These are phyloP conservation scores for Drosophila cognata DNA, from an alignment of 2,888 invertebrate species.

Conservation along the genomic window DNA sequence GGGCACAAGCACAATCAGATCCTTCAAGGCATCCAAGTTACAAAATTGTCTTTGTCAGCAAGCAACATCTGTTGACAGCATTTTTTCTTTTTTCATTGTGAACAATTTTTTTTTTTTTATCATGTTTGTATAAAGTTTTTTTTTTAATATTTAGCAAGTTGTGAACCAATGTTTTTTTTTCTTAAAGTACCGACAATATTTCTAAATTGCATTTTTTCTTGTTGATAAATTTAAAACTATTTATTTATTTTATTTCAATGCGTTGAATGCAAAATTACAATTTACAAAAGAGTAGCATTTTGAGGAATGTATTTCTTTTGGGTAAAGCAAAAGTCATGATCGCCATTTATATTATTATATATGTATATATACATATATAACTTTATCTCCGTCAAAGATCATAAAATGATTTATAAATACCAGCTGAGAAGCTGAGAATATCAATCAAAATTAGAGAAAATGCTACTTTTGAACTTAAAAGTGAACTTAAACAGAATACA, in stretches of 20 bases:
- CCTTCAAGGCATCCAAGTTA: slow-evolving; percentile 1
- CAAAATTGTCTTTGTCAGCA: slow-evolving; percentile 17
- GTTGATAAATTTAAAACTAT: too few species aligned
- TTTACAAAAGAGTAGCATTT: too few species aligned
- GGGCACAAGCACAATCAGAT: slow-evolving; percentile 22
- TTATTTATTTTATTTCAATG: not conserved
- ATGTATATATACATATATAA: not conserved
- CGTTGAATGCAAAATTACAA: not conserved
- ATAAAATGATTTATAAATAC: slow-evolving; percentile 1
- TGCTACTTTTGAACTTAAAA: slow-evolving; percentile 5
- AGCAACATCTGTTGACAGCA: not conserved
- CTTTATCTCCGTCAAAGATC: slow-evolving; percentile 25
- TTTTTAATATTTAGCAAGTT: not conserved
- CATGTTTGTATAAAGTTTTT: not conserved
- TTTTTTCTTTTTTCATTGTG: too few species aligned
- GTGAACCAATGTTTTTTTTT: not conserved
- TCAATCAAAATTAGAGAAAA: slow-evolving; percentile 20
- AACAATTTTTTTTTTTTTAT: not conserved
- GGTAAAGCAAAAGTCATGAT: not conserved
- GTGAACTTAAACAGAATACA: not conserved
- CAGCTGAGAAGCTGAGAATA: not conserved
- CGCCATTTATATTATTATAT: too few species aligned
- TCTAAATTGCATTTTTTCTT: not conserved
- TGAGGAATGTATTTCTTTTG: not conserved
- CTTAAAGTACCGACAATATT: not conserved